A percentile compares a stretch with the other conserved stretches of the same genome.
Conservation (phyloP, 1,140 invertebrate genomes). For the Atta cephalotes region DNA sequence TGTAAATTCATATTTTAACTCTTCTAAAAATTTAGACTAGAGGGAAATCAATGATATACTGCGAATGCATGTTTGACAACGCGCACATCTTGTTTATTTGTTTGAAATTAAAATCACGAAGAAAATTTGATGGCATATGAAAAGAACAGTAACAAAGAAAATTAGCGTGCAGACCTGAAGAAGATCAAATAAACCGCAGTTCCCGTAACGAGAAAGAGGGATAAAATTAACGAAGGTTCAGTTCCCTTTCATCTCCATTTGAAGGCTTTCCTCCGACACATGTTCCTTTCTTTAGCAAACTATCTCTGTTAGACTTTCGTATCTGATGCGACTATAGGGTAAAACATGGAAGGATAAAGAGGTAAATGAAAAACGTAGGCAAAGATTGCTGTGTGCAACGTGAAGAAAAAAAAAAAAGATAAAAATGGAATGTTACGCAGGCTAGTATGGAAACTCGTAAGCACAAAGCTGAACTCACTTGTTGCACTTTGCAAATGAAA, state of each 20-base stretch:
- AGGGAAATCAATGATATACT: not conserved
- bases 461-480: constrained; percentile 27
- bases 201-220: not conserved
- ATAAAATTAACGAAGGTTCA: constrained; percentile 52
- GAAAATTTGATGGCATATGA: constrained; percentile 1
- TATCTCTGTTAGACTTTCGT: constrained; percentile 32
- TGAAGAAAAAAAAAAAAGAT: constrained; percentile 34
- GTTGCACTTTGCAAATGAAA: constrained; percentile 54
- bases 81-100: not conserved
- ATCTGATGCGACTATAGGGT: not conserved
- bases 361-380: not conserved
- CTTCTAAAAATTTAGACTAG: not conserved
- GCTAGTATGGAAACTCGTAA: constrained; percentile 20
- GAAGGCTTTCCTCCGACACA: constrained; percentile 4
- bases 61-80: not conserved
- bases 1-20: not conserved
- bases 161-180: not conserved
- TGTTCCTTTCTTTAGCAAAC: constrained; percentile 38
- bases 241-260: constrained; percentile 50
- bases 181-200: constrained; percentile 22
- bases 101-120: constrained; percentile 6
- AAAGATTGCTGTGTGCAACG: constrained; percentile 13
- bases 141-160: not conserved
- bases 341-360: constrained; percentile 19
- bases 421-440: not conserved